phyloP scores from a whole-genome alignment of 2,888 invertebrate species.

The Noctua janthina region DNA sequence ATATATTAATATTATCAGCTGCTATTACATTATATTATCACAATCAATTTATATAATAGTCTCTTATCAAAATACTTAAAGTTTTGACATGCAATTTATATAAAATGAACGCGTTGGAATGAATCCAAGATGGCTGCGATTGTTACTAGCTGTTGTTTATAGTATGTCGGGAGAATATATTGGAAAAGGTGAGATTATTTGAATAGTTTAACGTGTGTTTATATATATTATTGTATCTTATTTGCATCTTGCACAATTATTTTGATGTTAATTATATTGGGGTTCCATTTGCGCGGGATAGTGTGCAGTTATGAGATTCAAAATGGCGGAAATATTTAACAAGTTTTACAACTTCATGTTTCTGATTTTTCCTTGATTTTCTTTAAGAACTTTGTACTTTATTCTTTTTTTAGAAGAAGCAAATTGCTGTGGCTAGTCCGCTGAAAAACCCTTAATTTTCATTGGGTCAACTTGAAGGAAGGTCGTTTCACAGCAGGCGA shows the following conservation, averaged over 20 bases:
- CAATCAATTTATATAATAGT: conserved; percentile 50
- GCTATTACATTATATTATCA: conserved; percentile 29
- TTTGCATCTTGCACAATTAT: too few relatives aligned
- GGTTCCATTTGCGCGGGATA: too few relatives aligned
- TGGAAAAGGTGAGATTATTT: conserved; percentile 35
- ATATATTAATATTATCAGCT: conserved; percentile 26
- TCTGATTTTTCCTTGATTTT: too few relatives aligned
- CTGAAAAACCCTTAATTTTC: too few relatives aligned
- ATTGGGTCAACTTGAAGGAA: too few relatives aligned
- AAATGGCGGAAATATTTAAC: too few relatives aligned
- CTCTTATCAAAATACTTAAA: conserved; percentile 58
- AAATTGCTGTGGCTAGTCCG: too few relatives aligned
- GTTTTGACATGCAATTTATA: conserved; percentile 49
- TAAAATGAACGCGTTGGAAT: conserved; percentile 46
- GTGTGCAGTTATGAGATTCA: neutral
- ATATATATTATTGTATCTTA: neutral
- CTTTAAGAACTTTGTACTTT: too few relatives aligned
- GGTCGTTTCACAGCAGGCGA: too few relatives aligned
- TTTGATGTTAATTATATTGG: too few relatives aligned
- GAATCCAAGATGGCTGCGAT: conserved; percentile 54
- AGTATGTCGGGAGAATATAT: conserved; percentile 28
- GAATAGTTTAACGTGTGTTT: neutral
- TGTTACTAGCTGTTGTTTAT: conserved; percentile 44
- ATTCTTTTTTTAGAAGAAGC: too few relatives aligned
- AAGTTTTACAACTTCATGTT: too few relatives aligned